Conservation (phyloP, 2,888 invertebrate genomes). For the Leucophenga montana region DNA sequence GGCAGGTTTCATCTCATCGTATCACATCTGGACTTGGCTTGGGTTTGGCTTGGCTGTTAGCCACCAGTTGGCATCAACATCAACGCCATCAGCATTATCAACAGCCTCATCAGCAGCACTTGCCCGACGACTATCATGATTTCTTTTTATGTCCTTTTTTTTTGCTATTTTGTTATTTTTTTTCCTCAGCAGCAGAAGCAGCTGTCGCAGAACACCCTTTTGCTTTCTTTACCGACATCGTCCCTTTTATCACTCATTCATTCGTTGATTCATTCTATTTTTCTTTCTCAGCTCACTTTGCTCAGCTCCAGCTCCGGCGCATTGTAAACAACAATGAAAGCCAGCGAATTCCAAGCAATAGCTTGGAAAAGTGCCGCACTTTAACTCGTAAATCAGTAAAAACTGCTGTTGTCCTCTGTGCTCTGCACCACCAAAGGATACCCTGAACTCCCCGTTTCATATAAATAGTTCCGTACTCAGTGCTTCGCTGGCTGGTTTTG, state of each 20-base stretch:
- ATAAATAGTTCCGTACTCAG: no score
- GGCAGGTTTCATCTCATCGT: no score
- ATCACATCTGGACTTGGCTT: no score
- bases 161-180: not conserved
- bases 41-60: no score
- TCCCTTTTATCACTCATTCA: not conserved
- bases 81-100: conserved; percentile 7
- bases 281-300: not conserved
- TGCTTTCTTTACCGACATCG: no score
- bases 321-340: conserved; percentile 23
- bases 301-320: conserved; percentile 4
- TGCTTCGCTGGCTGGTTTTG: no score
- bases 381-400: conserved; percentile 30
- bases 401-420: not conserved
- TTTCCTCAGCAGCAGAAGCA: not conserved
- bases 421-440: not conserved
- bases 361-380: conserved; percentile 24
- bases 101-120: conserved; percentile 17
- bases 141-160: conserved; percentile 17
- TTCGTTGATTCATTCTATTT: no score
- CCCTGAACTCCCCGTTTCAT: no score
- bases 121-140: conserved; percentile 24
- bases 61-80: not conserved
- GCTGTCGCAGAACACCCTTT: no score
- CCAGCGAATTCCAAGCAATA: conserved; percentile 18